Evolutionary conservation across 2,113 vertebrate species (phyloP), one percentile per base, ranked within the genome.

Genomic region (Spheniscus mendiculus): DNA sequence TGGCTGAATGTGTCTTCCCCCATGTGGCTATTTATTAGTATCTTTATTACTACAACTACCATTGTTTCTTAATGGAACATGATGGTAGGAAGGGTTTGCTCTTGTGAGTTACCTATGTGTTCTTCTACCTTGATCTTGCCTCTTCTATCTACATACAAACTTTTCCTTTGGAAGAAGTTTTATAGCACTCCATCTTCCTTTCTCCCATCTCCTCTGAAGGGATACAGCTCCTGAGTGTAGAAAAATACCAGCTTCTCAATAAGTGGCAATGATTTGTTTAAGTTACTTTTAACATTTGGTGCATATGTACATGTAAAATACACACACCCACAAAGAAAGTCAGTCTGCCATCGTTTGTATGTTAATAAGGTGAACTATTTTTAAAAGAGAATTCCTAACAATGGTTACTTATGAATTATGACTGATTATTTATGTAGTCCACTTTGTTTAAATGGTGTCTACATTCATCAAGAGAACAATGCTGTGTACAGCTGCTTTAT

Each of bases 381-480:
- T 90, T 7, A 50, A 89, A 90, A 74, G 29, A 85, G 26, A 93
- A 92, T 88, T 93, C 40, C 63, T 87, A 95, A 95, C 92, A 96
- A 87, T 66, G 66, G 34, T 66, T 65, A 70, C 49, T 83, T 77
- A 79, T 30, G 49, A 94, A 81, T 50, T 90, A 55, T 21, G 53
- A 81, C 78, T 91, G 36, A 83, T 81, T 94, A 83, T 73, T 80
- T 77, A 72, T 83, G 92, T 55, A 91, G 70, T 38, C 10, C 7
- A 49, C 52, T 92, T 83, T 96, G 93, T 98, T 98, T 96, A 94
- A 95, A 89, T 49, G 50, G 50, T n/a, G n/a, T n/a, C n/a, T n/a
- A n/a, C n/a, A n/a, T 91, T 96, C 87, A 94, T 89, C 76, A 90
- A 76, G 96, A 97, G 97, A 97, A 98, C 94, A 94, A 96, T 83